phyloP scores from a whole-genome alignment of 2,113 vertebrate species.

The Burhinus oedicnemus region DNA sequence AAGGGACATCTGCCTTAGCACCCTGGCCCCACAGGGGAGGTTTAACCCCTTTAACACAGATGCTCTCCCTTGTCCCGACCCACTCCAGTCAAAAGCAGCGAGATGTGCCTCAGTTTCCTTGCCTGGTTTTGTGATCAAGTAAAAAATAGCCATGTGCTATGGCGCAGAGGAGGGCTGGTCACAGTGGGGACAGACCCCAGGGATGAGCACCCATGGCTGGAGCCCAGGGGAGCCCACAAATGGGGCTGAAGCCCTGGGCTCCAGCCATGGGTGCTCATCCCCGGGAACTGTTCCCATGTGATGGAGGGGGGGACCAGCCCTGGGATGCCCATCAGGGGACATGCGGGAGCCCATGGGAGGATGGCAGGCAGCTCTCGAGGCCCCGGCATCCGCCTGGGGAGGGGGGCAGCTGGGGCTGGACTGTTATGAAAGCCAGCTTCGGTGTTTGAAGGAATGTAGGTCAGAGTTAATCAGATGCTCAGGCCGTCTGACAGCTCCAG shows the following conservation, averaged over 20 bases:
- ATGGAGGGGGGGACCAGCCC: neutral
- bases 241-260: neutral
- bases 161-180: neutral
- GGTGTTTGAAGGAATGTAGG: slow-evolving; percentile 61
- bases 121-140: neutral
- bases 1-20: neutral
- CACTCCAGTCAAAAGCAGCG: neutral
- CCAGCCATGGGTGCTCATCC: neutral
- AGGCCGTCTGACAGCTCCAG: slow-evolving; percentile 58
- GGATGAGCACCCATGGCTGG: neutral
- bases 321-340: accelerated
- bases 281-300: neutral
- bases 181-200: neutral
- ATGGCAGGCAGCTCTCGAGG: neutral
- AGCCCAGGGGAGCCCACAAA: neutral
- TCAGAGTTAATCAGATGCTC: slow-evolving; percentile 68
- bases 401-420: neutral
- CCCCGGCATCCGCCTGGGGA: neutral
- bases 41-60: neutral
- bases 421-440: slow-evolving; percentile 30
- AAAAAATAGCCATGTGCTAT: neutral
- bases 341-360: neutral
- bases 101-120: neutral
- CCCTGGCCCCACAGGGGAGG: neutral
- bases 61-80: neutral